Evolutionary conservation across 2,113 vertebrate species (phyloP).

Genomic region (Phoenicopterus ruber): DNA sequence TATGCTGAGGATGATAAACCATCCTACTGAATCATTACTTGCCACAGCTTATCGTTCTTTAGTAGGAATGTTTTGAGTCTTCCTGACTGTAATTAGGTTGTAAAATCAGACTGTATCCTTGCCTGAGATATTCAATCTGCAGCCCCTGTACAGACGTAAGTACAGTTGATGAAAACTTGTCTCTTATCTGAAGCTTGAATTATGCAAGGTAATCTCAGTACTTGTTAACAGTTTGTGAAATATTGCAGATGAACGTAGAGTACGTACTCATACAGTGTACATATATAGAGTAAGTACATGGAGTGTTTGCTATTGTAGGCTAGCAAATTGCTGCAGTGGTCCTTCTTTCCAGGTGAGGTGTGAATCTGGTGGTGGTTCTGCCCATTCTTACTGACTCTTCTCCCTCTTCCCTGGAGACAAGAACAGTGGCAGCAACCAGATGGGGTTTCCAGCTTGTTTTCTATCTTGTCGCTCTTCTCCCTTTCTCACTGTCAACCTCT

Average conservation of each 20-base stretch:
- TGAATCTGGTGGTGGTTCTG: not conserved
- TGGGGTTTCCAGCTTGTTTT: not conserved
- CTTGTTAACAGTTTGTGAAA: not conserved
- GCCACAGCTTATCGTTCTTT: not conserved
- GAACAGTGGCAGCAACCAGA: not conserved
- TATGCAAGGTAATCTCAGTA: not conserved
- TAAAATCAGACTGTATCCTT: not conserved
- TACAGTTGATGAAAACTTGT: not conserved
- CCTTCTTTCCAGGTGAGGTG: not conserved
- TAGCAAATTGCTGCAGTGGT: not conserved
- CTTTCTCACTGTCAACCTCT: not conserved
- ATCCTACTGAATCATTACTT: not conserved
- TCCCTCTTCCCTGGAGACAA: not conserved
- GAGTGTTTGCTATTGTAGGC: not conserved
- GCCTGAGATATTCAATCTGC: not conserved
- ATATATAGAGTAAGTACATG: not conserved
- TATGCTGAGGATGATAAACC: not conserved
- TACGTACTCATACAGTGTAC: not conserved
- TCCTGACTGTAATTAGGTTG: not conserved
- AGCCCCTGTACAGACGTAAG: not conserved
- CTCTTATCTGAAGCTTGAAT: not conserved
- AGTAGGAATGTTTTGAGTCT: not conserved
- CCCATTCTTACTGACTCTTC: not conserved
- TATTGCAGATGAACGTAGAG: not conserved
- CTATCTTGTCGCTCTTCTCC: not conserved